Base-by-base conservation (phyloP, 2,888 invertebrate species). In the Nysson spinosus region DNA sequence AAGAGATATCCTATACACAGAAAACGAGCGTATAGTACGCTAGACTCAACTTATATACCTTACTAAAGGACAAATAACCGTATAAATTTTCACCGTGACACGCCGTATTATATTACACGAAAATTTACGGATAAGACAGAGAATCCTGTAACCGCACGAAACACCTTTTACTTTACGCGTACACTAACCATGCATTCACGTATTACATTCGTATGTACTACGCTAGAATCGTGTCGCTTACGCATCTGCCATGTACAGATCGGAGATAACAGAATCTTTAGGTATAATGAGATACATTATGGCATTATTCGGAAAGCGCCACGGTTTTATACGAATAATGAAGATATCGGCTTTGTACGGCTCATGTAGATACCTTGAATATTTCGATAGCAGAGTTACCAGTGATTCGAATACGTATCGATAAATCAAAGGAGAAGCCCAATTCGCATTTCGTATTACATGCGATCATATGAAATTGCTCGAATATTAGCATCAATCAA, bases 1-100 rank as follows among this genome's bases (percentile, higher is more conserved):
- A 16, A 30, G 20, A 37, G n/a, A 4, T 7, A 28, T 12, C 51
- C 32, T 30, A 58, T 49, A 42, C 43, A 39, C 58, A 74, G 75
- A 68, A 62, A 68, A 49, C 56, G 24, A 32, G 43, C 61, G 40
- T 42, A 17, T 7, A 49, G 69, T 73, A 34, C 73, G 39, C 70
- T 67, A 60, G 55, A 35, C 61, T 14, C 35, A 28, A 44, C 49
- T 47, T 54, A 35, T 52, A 64, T 54, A 52, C 57, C 61, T 51
- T 57, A 61, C 51, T 49, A 50, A 52, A 43, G 67, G 67, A 73
- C 64, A 73, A 70, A 73, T 67, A 70, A 73, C 64, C 70, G 49
- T 60, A 73, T 73, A 67, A 73, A 70, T 71, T 69, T n/a, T 62
- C 22, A 17, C 24, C 46, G 35, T 49, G 62, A 72, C 58, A 34